Percentiles rank a stretch among this genome's conserved stretches.
phyloP scores from a whole-genome alignment of 2,888 invertebrate species.

The Frankliniella intonsa region DNA sequence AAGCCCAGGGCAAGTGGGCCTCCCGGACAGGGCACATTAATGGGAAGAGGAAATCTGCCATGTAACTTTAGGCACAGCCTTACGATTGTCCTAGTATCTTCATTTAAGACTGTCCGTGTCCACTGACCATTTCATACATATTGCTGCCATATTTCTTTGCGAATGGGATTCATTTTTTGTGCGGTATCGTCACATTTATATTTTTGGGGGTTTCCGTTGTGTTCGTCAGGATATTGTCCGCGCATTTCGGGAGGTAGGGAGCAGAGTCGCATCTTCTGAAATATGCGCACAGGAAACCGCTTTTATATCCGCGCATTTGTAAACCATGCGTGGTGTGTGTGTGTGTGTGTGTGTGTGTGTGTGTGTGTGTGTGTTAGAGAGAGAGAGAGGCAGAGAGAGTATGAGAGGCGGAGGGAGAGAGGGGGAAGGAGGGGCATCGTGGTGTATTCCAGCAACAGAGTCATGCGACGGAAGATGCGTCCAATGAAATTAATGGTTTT shows the following conservation, averaged over 20 bases:
- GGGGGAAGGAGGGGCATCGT: not conserved
- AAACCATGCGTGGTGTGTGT: not conserved
- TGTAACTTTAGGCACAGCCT: too few species aligned
- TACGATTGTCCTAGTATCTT: too few species aligned
- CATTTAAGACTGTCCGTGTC: too few species aligned
- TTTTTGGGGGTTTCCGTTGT: too few species aligned
- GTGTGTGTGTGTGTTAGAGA: not conserved
- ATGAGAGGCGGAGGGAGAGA: not conserved
- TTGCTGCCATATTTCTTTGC: too few species aligned
- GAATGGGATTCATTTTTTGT: too few species aligned
- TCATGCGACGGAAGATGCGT: not conserved
- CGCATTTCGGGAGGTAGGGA: not conserved
- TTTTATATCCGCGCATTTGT: conserved; percentile 5
- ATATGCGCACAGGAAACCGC: not conserved
- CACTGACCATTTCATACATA: too few species aligned
- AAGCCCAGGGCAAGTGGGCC: too few species aligned
- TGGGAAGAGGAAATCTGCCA: too few species aligned
- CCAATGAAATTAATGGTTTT: not conserved
- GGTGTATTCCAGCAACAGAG: not conserved
- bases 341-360: not conserved
- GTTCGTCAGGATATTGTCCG: too few species aligned
- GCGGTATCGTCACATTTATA: too few species aligned
- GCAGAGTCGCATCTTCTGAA: not conserved
- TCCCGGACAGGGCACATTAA: too few species aligned
- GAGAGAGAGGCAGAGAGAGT: not conserved